Evolutionary conservation across 2,113 vertebrate species (phyloP), one percentile per base, ranked within the genome.

Genomic region (Clinocottus analis): DNA sequence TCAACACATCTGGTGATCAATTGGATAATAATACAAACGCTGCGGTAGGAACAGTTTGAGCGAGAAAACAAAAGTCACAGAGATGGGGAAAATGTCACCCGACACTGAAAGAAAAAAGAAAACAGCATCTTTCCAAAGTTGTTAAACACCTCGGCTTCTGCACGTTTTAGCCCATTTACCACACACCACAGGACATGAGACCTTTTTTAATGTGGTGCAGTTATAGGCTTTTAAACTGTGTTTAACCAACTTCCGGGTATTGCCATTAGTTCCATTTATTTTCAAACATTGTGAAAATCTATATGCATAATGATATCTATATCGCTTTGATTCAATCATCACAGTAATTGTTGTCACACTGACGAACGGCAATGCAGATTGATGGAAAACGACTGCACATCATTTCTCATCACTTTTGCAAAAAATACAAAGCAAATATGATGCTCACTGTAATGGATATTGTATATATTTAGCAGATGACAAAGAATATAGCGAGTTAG

Each of bases 21-120:
- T 81, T 92, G 80, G 73, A 92, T 84, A 89, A 92, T 88, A 70
- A 87, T 66, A 72, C 74, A 87, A 85, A 75, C 45, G 65, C 60
- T 49, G 71, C 49, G 61, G 27, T 23, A 0, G 62, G 67, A 84
- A 70, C 29, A 23, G 7, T 83, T 64, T 68, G 33, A 82, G 63
- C 37, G 63, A 51, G 25, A 75, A 37, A 70, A 70, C 39, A 53
- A 59, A 62, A 43, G 66, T 65, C 49, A 41, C 14, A 64, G 66
- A 33, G 75, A 80, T 64, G 45, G 23, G n/a, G 55, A 85, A 82
- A 67, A 37, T 64, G 51, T 55, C n/a, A 10, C 56, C 47, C 62
- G 70, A 76, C 64, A 67, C 17, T 2, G 6, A 41, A 67, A 37
- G 1, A 3, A 5, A 27, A 3, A 64, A n/a, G 0, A 63, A 37